These are phyloP conservation scores for Melipona beecheii DNA, from an alignment of 2,888 invertebrate genomes.

Conservation along the genomic window DNA sequence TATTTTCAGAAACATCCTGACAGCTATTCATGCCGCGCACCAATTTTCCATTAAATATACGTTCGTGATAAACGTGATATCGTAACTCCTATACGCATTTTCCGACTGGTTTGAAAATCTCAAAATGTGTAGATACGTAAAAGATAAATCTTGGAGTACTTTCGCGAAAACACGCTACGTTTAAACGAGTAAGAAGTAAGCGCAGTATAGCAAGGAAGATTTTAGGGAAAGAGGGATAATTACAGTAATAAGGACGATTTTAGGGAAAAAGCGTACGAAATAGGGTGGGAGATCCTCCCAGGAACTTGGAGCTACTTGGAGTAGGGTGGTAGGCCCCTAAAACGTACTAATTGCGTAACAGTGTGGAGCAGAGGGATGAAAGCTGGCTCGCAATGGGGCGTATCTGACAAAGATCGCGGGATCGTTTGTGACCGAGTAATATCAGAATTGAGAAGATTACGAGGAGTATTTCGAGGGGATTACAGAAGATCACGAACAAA, in stretches of 20 bases:
- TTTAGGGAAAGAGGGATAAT: constrained; percentile 39
- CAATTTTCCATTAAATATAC: too few species aligned
- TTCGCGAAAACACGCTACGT: constrained; percentile 39
- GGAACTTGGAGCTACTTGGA: constrained; percentile 65
- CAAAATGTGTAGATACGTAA: not conserved
- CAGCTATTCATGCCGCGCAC: too few species aligned
- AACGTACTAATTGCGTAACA: constrained; percentile 78
- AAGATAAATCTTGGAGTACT: too few species aligned
- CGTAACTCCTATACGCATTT: too few species aligned
- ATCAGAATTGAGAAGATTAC: not conserved
- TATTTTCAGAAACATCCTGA: too few species aligned
- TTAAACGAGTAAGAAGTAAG: constrained; percentile 59
- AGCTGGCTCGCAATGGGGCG: not conserved
- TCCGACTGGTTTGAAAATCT: not conserved
- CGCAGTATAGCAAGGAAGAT: not conserved
- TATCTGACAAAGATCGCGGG: not conserved
- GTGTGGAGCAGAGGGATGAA: constrained; percentile 51
- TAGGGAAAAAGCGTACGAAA: constrained; percentile 51
- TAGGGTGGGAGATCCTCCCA: constrained; percentile 30
- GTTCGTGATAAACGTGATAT: too few species aligned
- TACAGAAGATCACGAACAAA: not conserved
- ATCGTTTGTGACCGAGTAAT: not conserved
- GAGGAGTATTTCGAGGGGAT: not conserved
- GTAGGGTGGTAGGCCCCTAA: constrained; percentile 66
- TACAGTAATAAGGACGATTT: not conserved